Evolutionary conservation across 1,140 invertebrate species (phyloP).

Genomic region (Caenorhabditis elegans): WBcel235 BX284605.5:7049501-7050000

Average conservation of each 20-base stretch:
- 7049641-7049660: not conserved
- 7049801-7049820: not conserved
- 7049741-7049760: not conserved
- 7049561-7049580: not conserved
- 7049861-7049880: not conserved
- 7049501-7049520: slow-evolving; percentile 19
- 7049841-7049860: not conserved
- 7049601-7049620: not conserved
- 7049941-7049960: not conserved
- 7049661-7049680: slow-evolving; percentile 40
- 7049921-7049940: not conserved
- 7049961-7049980: slow-evolving; percentile 25
- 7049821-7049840: not conserved
- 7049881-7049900: not conserved
- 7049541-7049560: slow-evolving; percentile 9
- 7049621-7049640: not conserved
- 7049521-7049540: not conserved
- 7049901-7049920: not conserved
- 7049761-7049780: not conserved
- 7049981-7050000: slow-evolving; percentile 12
- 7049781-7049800: not conserved
- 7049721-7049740: not conserved
- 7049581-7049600: slow-evolving; percentile 34
- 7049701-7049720: not conserved
- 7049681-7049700: not conserved